Evolutionary conservation across 1,140 invertebrate species (phyloP).

Genomic region (Scaptomyza hsui): DNA sequence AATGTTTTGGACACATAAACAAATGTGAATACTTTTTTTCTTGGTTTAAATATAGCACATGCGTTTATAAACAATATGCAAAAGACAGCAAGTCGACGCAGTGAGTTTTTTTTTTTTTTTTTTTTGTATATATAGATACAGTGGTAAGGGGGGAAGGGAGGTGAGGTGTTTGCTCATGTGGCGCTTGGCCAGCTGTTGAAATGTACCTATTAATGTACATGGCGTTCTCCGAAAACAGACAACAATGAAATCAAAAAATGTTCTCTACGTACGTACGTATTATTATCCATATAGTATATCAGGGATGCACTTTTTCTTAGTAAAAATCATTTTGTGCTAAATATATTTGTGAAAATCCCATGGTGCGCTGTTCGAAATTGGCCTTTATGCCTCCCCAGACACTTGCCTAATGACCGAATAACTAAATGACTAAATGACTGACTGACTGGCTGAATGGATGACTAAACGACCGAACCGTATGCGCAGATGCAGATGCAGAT

Average conservation of each 20-base stretch:
- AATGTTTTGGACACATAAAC: constrained; percentile 29
- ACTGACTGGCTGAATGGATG: constrained; percentile 23
- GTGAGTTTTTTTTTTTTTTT: constrained; percentile 6
- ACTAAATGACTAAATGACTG: constrained; percentile 17
- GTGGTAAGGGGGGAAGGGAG: neutral
- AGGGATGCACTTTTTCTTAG: constrained; percentile 36
- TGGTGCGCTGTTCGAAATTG: constrained; percentile 4
- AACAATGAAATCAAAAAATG: constrained; percentile 34
- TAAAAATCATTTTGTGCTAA: constrained; percentile 24
- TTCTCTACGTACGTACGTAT: constrained; percentile 12
- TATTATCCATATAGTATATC: constrained; percentile 17
- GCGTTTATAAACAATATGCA: constrained; percentile 68
- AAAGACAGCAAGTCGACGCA: constrained; percentile 27
- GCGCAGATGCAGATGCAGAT: constrained; percentile 37
- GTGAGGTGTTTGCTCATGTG: constrained; percentile 46
- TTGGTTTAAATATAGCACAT: constrained; percentile 76
- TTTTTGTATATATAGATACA: constrained; percentile 1
- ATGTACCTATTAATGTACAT: constrained; percentile 17
- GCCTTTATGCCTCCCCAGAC: constrained; percentile 43
- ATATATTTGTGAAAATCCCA: constrained; percentile 25
- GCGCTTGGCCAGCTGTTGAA: constrained; percentile 54
- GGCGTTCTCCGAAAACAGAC: constrained; percentile 6
- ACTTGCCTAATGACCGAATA: constrained; percentile 46
- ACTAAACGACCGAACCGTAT: constrained; percentile 18
- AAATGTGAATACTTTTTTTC: constrained; percentile 64